Evolutionary conservation across 2,888 invertebrate genomes (phyloP), one percentile per base, ranked within the genome.

Genomic region (Dimorphilus gyrociliatus): DNA sequence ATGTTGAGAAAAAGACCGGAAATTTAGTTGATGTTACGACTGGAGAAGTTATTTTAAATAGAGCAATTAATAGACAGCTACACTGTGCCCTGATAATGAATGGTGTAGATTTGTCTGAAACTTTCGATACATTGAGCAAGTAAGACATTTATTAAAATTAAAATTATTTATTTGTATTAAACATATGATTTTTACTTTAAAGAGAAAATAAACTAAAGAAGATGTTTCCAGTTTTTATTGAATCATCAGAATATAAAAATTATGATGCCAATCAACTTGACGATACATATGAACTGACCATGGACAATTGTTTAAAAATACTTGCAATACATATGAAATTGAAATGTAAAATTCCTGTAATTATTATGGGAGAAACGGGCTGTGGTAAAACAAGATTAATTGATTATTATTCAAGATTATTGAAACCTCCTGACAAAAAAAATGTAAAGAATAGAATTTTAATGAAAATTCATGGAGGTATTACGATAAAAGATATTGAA

Each of bases 321-420:
- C 41, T 56, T 32, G 56, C 55, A 18, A 56, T 57, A n/a, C 51
- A 50, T 42, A 49, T 56, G 51, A 43, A 56, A 30, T 53, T 57
- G 39, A 54, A 53, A 32, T 53, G 55, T 43, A 42, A 46, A 26
- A 55, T 57, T 28, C 57, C 56, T 19, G 57, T 57, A n/a, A 45
- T 57, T 13, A 45, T 57, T 12, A 57, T 57, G 57, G 57, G 57
- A 15, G 57, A 57, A 35, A 57, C 57, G 6, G 57, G 57, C 4
- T 57, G 56, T 42, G 57, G 57, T 4, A 57, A 57, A 38, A 57
- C 57, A 5, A 38, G 51, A 14, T 42, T 57, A 14, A 43, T 56
- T 16, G 48, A 52, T 38, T 57, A 54, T 36, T 45, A 56, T 47
- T 56, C 55, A 41, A 40, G 45, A 7, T 41, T 55, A 18, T 51